Evolutionary conservation across 2,888 invertebrate genomes (phyloP), one percentile per base, ranked within the genome.

Genomic region (Melinaea marsaeus): DNA sequence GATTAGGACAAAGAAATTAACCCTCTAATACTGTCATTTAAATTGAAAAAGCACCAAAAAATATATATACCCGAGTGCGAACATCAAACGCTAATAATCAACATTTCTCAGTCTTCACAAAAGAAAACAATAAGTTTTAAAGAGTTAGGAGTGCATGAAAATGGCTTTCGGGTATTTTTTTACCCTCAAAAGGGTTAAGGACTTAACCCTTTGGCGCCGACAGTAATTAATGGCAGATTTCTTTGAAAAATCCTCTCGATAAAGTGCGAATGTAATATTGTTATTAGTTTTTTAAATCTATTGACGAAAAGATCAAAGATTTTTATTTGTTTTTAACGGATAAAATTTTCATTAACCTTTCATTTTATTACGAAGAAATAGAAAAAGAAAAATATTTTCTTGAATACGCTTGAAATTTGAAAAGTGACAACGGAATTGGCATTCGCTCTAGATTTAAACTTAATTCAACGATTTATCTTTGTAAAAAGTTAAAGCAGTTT

Each of bases 101-200:
- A 78, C 80, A 88, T 89, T 86, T 84, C 83, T 89, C 88, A 87
- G 88, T 84, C 86, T 72, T 74, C 74, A 77, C 75, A 79, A 84
- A 87, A 84, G 84, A 84, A 87, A 90, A 89, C 88, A 89, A 89
- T 88, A 86, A 86, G 79, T 87, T 81, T 79, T 75, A 84, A 85
- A 81, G 83, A 84, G 82, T 81, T 82, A 78, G 72, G 79, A 79
- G 83, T 79, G 85, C 83, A 82, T 81, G 77, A 85, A 85, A 87
- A 85, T 82, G 74, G 80, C 85, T 80, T 73, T 58, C 67, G 83
- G 84, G 77, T 78, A 80, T 84, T 84, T 81, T 66, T 81, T 81
- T 75, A 73, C 78, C 76, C 75, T 73, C 69, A 75, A 81, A 85
- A 85, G 85, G 88, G 85, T 86, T 86, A 84, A 81, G 71, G 71